Base-by-base conservation (phyloP, 2,113 vertebrate species). In the Danionella cerebrum region DNA sequence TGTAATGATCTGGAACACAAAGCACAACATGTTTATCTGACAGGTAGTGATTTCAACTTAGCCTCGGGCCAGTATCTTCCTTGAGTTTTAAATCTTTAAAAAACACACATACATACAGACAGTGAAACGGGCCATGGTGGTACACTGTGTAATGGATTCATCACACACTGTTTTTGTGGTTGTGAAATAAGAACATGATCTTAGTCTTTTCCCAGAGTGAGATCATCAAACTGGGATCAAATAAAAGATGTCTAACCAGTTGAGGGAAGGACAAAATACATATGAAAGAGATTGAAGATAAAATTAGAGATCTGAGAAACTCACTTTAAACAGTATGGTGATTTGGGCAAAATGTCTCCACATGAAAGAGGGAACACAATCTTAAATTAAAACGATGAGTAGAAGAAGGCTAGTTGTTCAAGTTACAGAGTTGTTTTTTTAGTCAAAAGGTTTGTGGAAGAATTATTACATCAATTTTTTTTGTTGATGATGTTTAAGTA, bases 1-100 rank as follows among this genome's bases (percentile, higher is more conserved):
- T 87, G 82, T 92, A 97, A 82, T 98, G 95, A 84, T 97, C 96
- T 99, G 86, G 9, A 79, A 70, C 16, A 51, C 16, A 31, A 12
- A 71, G 65, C 69, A 1, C 29, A 11, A 73, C 2, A 52, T 31
- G 4, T 35, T 36, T 36, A 50, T 5, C 22, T 3, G 2, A 25
- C 18, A 21, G 2, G 3, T 10, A 21, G 6, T 3, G 29, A 22
- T 13, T 16, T 51, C 24, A 52, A 29, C 14, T 16, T n/a, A 50
- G 45, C 21, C 3, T 69, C 2, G 18, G 21, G 59, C 29, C 29
- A n/a, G 3, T 47, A 18, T 12, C n/a, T 24, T 13, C 22, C 13
- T 36, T 64, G 13, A 38, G 18, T 70, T 19, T 55, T 55, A 16
- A 55, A 35, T 11, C 31, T 29, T 6, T n/a, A 16, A 16, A 31